Base-by-base conservation (phyloP, 2,113 vertebrate species). In the Cinclus mexicanus region DNA sequence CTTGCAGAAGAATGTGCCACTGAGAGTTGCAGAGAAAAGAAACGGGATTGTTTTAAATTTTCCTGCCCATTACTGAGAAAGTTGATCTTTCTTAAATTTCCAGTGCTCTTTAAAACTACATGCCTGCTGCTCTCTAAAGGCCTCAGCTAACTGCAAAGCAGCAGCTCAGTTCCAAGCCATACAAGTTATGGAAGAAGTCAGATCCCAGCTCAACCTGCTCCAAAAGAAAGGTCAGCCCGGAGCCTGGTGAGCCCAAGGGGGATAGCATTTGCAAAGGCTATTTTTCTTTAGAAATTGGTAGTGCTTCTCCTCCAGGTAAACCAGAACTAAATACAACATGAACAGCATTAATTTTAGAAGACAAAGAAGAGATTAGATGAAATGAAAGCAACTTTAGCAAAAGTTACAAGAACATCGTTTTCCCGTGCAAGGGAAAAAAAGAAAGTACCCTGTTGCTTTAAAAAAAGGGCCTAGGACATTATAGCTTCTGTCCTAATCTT, bases 141-240 rank as follows among this genome's bases (percentile, higher is more conserved):
- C 55, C 75, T 89, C 68, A 77, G 90, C 44, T 70, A 80, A 77
- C 70, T 90, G 64, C 80, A 93, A 74, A 86, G 68, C 44, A 94
- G 77, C 79, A 87, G 64, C 68, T 83, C 15, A 4, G 60, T 81
- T 96, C 92, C 93, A 95, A 95, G 69, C 76, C 85, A 89, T 77
- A 88, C 33, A 90, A 94, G 28, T 39, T 77, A 70, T 19, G 55
- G 92, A 92, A 95, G 87, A 77, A 93, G 31, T 75, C 92, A 89
- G 83, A 90, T 92, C 64, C 41, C 35, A 53, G 68, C 88, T 88
- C 76, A 92, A 71, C 15, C 28, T 92, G 16, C 44, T 96, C 68
- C 90, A 90, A 94, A 86, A 37, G 41, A 92, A 92, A 94, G 85
- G 85, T 94, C 90, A 82, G 77, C 53, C 77, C 8, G 26, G 44